These are phyloP conservation scores for Paracyprichromis sp. DNA, from an alignment of 2,113 vertebrate genomes.

Conservation along the genomic window DNA sequence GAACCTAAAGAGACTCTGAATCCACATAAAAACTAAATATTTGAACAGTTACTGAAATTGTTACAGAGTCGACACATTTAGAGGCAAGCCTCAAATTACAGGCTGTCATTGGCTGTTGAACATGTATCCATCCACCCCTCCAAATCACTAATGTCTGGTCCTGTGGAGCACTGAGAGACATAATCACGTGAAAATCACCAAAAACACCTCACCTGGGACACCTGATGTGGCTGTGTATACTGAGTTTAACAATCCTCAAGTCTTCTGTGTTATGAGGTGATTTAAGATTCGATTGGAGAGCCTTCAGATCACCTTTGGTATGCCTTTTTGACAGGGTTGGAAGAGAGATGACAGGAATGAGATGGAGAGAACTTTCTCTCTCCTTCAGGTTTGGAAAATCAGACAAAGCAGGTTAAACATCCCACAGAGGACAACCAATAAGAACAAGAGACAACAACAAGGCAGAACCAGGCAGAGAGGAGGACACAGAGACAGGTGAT, in stretches of 20 bases:
- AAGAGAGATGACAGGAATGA: not conserved
- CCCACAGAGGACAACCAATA: not conserved
- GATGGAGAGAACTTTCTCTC: not conserved
- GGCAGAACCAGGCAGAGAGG: not conserved
- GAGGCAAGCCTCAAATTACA: not conserved
- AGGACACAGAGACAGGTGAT: not conserved
- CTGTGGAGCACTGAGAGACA: not conserved
- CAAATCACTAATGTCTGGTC: not conserved
- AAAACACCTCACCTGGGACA: not conserved
- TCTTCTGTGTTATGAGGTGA: conserved; percentile 22
- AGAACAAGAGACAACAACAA: not conserved
- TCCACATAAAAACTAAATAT: not conserved
- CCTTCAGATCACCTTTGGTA: conserved; percentile 8
- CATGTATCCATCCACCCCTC: not conserved
- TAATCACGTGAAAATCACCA: not conserved
- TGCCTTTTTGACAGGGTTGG: not conserved
- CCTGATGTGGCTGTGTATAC: not conserved
- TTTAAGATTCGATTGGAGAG: conserved; percentile 41
- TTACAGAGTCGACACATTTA: not conserved
- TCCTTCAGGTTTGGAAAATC: conserved; percentile 1
- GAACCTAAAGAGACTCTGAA: not conserved
- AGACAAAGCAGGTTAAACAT: not conserved
- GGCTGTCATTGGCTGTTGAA: not conserved
- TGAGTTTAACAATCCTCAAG: conserved; percentile 10
- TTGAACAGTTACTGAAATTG: not conserved